Conservation (phyloP, 2,888 invertebrate species). For the Actias luna region DNA sequence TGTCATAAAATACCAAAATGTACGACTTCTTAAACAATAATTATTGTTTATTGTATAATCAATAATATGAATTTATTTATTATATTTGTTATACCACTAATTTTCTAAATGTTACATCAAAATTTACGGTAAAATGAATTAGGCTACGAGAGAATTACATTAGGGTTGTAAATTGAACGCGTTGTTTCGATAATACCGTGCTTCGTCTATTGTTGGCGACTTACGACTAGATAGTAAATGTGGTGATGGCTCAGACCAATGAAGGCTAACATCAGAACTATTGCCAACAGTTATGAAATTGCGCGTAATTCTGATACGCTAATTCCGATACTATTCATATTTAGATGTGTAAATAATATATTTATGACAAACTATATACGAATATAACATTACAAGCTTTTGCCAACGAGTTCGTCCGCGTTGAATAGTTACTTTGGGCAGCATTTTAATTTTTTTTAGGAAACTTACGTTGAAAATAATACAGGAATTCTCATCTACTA, state of each 20-base stretch:
- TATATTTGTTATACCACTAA: background rate
- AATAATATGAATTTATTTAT: background rate
- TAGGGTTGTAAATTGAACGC: constrained; percentile 50
- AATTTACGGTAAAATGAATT: constrained; percentile 32
- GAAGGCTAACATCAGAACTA: background rate
- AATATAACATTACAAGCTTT: too few relatives aligned
- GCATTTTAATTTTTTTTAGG: too few relatives aligned
- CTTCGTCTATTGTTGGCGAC: constrained; percentile 31
- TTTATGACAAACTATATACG: too few relatives aligned
- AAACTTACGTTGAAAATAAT: too few relatives aligned
- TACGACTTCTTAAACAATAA: too few relatives aligned
- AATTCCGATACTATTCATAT: background rate
- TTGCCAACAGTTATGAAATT: constrained; percentile 8
- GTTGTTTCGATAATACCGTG: constrained; percentile 45
- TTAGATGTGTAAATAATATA: background rate
- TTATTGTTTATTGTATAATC: too few relatives aligned
- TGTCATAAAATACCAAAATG: too few relatives aligned
- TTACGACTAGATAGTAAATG: constrained; percentile 25
- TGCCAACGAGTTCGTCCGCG: background rate
- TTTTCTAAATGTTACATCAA: background rate
- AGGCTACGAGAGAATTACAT: constrained; percentile 42
- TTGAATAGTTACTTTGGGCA: too few relatives aligned
- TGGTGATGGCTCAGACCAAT: constrained; percentile 25
- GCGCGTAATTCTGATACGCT: background rate
- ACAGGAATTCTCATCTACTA: too few relatives aligned